Evolutionary conservation across 2,797 vertebrate genomes (phyloP).

Genomic region (Rhincodon typus): DNA sequence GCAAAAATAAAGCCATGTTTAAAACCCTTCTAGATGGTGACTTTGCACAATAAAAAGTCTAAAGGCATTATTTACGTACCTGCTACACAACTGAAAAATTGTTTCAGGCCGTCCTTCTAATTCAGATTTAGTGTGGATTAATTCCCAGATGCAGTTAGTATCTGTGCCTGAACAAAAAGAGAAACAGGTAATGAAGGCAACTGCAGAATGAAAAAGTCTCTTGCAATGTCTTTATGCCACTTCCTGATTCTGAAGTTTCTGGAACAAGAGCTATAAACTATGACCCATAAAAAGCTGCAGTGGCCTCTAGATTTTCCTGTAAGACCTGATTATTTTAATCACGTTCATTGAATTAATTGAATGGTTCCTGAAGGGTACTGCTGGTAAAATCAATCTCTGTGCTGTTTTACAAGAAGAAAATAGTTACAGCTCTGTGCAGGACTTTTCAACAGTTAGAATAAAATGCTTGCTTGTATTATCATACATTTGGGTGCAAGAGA

Average conservation of each 20-base stretch:
- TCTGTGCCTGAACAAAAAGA: slow-evolving; percentile 61
- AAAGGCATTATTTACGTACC: slow-evolving; percentile 56
- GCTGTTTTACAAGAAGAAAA: not conserved
- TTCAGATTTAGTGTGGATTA: slow-evolving; percentile 91
- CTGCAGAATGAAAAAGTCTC: not conserved
- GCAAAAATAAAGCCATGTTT: not conserved
- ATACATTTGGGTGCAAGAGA: no score
- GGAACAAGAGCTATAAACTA: not conserved
- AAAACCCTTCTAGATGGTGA: not conserved
- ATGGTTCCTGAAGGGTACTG: not conserved
- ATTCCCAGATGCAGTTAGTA: slow-evolving; percentile 85
- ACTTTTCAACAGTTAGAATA: not conserved
- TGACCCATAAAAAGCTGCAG: not conserved
- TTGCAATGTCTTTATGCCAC: not conserved
- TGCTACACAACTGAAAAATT: slow-evolving; percentile 88
- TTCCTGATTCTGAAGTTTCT: not conserved
- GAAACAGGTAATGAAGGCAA: slow-evolving; percentile 35
- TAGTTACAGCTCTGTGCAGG: not conserved
- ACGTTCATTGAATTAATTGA: not conserved
- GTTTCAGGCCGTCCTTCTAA: slow-evolving; percentile 89
- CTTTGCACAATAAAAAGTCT: not conserved
- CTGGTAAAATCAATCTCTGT: not conserved
- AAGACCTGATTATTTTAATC: not conserved
- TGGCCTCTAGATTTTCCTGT: not conserved
- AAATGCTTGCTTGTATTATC: not conserved